Percentiles rank a stretch among this genome's conserved stretches.
phyloP scores from a whole-genome alignment of 2,797 vertebrate genomes.

The Sebastes oblongus region DNA sequence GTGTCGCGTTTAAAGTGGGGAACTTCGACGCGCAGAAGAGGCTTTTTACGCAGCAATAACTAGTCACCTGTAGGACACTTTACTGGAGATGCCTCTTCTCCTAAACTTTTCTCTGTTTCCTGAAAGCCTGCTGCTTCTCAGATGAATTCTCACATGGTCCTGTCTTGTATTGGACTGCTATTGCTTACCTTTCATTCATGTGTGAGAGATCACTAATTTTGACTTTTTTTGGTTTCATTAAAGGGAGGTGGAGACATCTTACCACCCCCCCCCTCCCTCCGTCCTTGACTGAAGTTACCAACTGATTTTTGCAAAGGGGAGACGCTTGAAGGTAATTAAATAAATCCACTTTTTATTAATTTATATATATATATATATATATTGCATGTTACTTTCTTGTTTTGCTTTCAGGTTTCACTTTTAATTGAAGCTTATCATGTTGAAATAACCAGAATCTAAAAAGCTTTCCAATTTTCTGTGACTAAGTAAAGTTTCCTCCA shows the following conservation, averaged over 20 bases:
- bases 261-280: conserved; percentile 39
- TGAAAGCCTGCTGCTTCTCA: conserved; percentile 1
- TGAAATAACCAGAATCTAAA: neutral
- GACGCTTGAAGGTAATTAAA: conserved; percentile 82
- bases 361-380: neutral
- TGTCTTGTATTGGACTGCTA: neutral
- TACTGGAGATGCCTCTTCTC: conserved; percentile 49
- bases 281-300: conserved; percentile 61
- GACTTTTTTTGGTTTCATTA: conserved; percentile 50
- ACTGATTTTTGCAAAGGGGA: conserved; percentile 68
- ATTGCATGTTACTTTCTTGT: neutral
- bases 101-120: conserved; percentile 46
- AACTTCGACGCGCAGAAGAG: conserved; percentile 72
- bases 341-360: neutral
- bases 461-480: neutral
- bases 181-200: neutral
- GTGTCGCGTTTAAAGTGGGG: conserved; percentile 65
- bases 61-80: conserved; percentile 60
- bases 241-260: conserved; percentile 68
- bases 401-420: conserved; percentile 25
- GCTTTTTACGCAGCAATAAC: conserved; percentile 45
- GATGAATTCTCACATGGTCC: neutral
- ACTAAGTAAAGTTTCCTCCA: conserved; percentile 4
- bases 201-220: conserved; percentile 32
- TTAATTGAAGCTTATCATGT: neutral